These are phyloP conservation scores for Macaca nemestrina DNA, from an alignment of 2,113 vertebrate species.

Conservation along the genomic window DNA sequence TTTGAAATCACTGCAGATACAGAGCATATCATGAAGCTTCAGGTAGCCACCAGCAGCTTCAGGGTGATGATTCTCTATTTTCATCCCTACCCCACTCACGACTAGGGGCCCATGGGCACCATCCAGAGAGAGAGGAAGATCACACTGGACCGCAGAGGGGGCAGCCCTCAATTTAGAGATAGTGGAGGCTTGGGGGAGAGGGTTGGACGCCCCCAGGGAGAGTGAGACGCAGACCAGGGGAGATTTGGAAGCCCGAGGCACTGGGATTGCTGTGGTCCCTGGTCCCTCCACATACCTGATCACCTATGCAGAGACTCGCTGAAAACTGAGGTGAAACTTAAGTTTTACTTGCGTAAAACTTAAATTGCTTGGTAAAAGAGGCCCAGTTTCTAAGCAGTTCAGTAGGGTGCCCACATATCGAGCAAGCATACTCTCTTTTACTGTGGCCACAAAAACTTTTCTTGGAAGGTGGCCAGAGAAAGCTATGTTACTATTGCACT, in stretches of 20 bases:
- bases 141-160: not conserved
- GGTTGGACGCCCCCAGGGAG: too few relatives aligned
- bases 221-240: not conserved
- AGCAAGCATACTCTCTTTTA: constrained; percentile 41
- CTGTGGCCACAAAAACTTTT: constrained; percentile 37
- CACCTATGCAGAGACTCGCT: not conserved
- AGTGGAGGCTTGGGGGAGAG: not conserved
- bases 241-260: not conserved
- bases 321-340: not conserved
- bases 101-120: not conserved
- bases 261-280: not conserved
- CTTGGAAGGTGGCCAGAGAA: constrained; percentile 8
- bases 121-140: not conserved
- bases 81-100: accelerated
- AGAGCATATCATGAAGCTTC: not conserved
- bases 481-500: constrained; percentile 17
- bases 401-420: not conserved
- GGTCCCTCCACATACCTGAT: not conserved
- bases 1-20: not conserved
- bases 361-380: constrained; percentile 37
- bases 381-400: not conserved
- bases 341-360: not conserved
- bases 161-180: not conserved
- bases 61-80: not conserved
- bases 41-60: not conserved